Evolutionary conservation across 1,140 invertebrate genomes (phyloP), one percentile per base, ranked within the genome.

Genomic region (Cyrtorhinus lividipennis): DNA sequence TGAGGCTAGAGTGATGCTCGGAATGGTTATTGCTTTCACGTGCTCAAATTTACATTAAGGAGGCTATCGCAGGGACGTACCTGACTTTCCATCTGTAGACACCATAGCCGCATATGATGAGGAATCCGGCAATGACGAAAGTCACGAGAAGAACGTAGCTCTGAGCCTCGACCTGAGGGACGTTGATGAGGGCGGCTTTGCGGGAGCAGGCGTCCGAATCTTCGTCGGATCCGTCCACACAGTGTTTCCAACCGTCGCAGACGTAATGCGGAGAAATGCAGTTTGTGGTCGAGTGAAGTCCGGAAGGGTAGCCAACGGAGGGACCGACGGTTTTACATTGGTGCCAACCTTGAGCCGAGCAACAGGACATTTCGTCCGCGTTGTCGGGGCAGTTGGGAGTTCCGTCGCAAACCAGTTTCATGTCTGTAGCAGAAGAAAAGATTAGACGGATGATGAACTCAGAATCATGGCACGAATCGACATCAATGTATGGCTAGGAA

Each of bases 221-320:
- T 73, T 92, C 89, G 71, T 92, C 89, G 26, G 78, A 81, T 8
- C 79, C 79, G 69, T 91, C 86, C 0, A 74, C 67, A 67, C 88
- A 92, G 68, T 92, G 79, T 1, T 68, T 65, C 45, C 76, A 74
- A 0, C 81, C 80, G 71, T 92, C 83, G 69, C 89, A 92, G 2
- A 80, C 72, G 5, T 73, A 69, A 0, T 73, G 70, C 0, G 77
- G 45, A 0, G 80, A 77, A 45, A 84, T 71, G 67, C 87, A 89
- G 23, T 72, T 72, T 12, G 20, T 3, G 20, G 2, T 73, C 74
- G 48, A 75, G 77, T 66, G 81, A 78, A 48, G 38, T 10, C 15
- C 60, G 68, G 84, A 87, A 0, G 73, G 74, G 68, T 87, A 88
- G 30, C 78, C 79, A 5, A 69, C 5, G 20, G 48, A n/a, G 8